These are phyloP conservation scores for Borostomias antarcticus DNA, from an alignment of 2,797 vertebrate genomes.

Conservation along the genomic window DNA sequence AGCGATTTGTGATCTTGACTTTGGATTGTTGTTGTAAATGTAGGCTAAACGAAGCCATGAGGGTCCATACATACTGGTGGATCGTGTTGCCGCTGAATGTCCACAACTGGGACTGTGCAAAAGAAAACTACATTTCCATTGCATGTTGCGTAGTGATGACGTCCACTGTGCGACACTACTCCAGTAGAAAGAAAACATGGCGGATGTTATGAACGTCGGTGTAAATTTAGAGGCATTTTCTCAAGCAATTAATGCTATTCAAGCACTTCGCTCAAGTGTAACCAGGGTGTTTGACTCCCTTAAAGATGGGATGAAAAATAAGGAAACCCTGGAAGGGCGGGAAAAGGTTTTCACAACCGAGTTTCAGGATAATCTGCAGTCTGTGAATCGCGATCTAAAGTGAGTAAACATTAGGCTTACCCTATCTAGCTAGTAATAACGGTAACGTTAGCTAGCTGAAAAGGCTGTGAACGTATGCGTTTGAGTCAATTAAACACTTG, in stretches of 20 bases:
- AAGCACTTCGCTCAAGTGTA: slow-evolving; percentile 95
- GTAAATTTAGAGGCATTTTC: slow-evolving; percentile 95
- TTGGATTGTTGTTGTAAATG: neutral
- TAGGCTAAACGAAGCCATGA: neutral
- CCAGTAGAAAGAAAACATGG: slow-evolving; percentile 71
- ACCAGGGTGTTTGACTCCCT: slow-evolving; percentile 93
- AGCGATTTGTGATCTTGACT: no score
- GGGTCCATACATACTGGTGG: neutral
- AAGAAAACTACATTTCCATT: slow-evolving; percentile 46
- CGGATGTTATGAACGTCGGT: slow-evolving; percentile 87
- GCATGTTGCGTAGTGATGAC: neutral
- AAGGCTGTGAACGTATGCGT: neutral
- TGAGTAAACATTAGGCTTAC: slow-evolving; percentile 68
- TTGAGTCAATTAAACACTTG: neutral
- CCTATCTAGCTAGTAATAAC: neutral
- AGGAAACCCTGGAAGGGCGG: slow-evolving; percentile 89
- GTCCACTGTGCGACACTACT: slow-evolving; percentile 9
- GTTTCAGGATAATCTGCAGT: slow-evolving; percentile 94
- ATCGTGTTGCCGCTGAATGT: neutral
- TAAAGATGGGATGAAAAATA: slow-evolving; percentile 95
- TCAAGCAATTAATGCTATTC: slow-evolving; percentile 92
- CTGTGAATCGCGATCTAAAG: slow-evolving; percentile 95
- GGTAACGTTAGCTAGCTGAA: neutral
- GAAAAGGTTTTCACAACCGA: slow-evolving; percentile 90
- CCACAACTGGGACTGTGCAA: neutral